Conservation (phyloP, 64 coral and sea anemone genomes). For the Anthopleura sola region DNA sequence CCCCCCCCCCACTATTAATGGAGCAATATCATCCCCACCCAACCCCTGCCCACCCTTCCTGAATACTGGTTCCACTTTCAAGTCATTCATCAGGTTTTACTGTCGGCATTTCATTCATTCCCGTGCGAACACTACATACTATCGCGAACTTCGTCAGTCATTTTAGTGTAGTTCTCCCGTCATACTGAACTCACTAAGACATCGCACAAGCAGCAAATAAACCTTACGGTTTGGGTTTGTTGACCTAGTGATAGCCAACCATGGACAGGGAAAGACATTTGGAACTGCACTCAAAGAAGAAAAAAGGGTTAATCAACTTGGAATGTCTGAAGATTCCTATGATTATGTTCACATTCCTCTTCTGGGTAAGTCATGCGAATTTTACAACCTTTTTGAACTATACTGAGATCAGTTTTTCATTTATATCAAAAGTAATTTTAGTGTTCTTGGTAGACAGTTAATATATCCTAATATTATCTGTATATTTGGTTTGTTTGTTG, state of each 20-base stretch:
- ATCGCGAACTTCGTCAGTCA: background rate
- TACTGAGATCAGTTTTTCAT: background rate
- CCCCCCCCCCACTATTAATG: no score
- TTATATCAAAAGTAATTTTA: background rate
- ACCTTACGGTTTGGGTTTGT: background rate
- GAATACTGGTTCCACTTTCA: background rate
- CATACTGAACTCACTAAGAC: background rate
- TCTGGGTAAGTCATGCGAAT: conserved; percentile 52
- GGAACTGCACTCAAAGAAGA: background rate
- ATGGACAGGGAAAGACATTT: background rate
- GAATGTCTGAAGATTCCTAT: conserved; percentile 47
- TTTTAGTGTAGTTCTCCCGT: background rate
- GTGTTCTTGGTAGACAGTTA: background rate
- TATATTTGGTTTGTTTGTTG: no score
- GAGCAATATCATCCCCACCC: background rate
- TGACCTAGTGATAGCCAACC: background rate
- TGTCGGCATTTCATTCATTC: background rate
- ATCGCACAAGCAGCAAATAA: background rate
- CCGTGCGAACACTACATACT: background rate
- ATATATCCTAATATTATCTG: no score
- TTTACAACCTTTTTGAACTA: background rate
- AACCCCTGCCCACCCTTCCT: background rate
- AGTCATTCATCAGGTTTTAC: background rate
- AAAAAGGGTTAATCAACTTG: conserved; percentile 11
- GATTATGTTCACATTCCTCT: conserved; percentile 59